Conservation (phyloP, 2,113 vertebrate species). For the Camelus dromedarius region DNA sequence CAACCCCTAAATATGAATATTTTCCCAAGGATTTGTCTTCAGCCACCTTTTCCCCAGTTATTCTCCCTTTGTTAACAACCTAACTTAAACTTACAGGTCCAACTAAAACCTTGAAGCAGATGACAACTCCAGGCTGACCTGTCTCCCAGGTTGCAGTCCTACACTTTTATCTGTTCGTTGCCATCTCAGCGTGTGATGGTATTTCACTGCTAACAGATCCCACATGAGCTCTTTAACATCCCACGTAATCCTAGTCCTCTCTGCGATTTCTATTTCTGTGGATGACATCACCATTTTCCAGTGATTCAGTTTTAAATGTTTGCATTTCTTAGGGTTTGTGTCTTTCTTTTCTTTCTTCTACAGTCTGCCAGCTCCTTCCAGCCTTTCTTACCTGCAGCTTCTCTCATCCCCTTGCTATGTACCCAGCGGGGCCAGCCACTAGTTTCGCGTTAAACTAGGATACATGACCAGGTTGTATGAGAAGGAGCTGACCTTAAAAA, state of each 20-base stretch:
- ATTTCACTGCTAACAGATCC: background rate
- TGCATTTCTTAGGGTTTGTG: background rate
- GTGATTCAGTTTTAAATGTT: background rate
- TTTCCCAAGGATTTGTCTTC: background rate
- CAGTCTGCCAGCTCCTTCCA: background rate
- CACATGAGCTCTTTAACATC: rapidly evolving
- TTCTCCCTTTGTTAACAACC: background rate
- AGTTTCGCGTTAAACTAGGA: background rate
- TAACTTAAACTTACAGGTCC: background rate
- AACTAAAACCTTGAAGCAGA: background rate
- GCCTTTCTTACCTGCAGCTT: background rate
- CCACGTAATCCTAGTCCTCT: background rate
- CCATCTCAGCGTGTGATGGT: background rate
- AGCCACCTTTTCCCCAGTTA: background rate
- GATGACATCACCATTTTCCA: background rate
- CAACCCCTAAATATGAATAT: background rate
- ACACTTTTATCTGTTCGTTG: rapidly evolving
- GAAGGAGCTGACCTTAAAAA: background rate
- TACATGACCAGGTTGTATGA: background rate
- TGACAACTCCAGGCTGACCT: background rate
- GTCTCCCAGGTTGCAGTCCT: background rate
- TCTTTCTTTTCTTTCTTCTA: background rate
- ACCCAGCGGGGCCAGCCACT: background rate
- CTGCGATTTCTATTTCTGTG: background rate
- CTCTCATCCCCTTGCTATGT: background rate